These are phyloP conservation scores for Pedicia rivosa DNA, from an alignment of 2,888 invertebrate genomes.

Conservation along the genomic window DNA sequence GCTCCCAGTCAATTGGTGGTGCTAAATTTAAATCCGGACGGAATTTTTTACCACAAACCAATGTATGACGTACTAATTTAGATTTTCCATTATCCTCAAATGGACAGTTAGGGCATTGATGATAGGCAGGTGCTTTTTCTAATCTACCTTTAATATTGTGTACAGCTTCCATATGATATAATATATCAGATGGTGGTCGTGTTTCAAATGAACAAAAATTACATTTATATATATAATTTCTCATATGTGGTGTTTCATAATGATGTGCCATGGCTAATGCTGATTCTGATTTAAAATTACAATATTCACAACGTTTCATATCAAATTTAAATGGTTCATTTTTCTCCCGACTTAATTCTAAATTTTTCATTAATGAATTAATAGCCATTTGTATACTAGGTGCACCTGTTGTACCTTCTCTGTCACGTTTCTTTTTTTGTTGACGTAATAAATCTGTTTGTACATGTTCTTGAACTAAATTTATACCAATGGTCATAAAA, in stretches of 20 bases:
- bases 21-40: conserved; percentile 72
- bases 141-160: conserved; percentile 72
- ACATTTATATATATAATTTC: conserved; percentile 70
- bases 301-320: conserved; percentile 72
- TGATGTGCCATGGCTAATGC: conserved; percentile 69
- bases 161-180: conserved; percentile 82
- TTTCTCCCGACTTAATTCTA: conserved; percentile 73
- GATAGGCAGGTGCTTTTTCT: conserved; percentile 71
- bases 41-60: conserved; percentile 79
- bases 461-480: conserved; percentile 82
- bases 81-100: conserved; percentile 90
- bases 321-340: conserved; percentile 63
- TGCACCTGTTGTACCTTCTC: conserved; percentile 41
- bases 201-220: conserved; percentile 71
- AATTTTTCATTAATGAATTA: conserved; percentile 63
- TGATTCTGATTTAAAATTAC: conserved; percentile 81
- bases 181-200: conserved; percentile 71
- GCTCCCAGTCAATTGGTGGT: conserved; percentile 82
- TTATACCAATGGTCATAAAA: conserved; percentile 80
- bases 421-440: conserved; percentile 68
- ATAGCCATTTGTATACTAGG: conserved; percentile 47
- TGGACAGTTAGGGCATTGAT: conserved; percentile 85
- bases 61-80: conserved; percentile 72
- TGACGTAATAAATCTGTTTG: conserved; percentile 81
- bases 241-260: conserved; percentile 82